Evolutionary conservation across 2,888 invertebrate genomes (phyloP), one percentile per base, ranked within the genome.

Genomic region (Chrysotoxum bicinctum): DNA sequence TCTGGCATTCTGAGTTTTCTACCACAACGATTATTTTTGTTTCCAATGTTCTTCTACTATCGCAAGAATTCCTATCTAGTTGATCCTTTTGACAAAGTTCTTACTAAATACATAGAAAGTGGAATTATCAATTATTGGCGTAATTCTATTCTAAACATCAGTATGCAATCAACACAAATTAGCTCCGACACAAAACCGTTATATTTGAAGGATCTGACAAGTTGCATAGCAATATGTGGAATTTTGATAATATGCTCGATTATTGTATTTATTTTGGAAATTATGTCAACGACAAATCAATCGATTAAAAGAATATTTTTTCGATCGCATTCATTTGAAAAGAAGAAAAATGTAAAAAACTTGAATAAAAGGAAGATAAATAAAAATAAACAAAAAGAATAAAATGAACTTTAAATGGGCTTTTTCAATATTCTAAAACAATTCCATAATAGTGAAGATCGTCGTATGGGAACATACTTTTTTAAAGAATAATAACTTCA

Each of bases 1-100:
- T 23, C n/a, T 7, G 83, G 83, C 3, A 66, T 83, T 14, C 50
- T 83, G 16, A 19, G 21, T 4, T 19, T 69, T 12, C 8, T 78
- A 16, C 58, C 83, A 8, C 78, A 83, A 21, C 73, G 78, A 1
- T 26, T 83, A n/a, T 83, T 74, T 56, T 50, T 74, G 5, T 83
- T 78, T 16, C 83, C 83, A 3, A 48, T 74, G 56, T 83, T 43
- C 30, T 35, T 83, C 10, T 78, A 83, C 43, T 83, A 45, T 16
- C 69, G 74, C 0, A 83, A 83, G 50, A 43, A 78, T 2, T 83
- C 78, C 0, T 83, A 35, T 37, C 26, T 83, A 4, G 43, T 74
- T 12, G 64, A 78, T 1, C 83, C 83, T 9, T 69, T 83, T 14
- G 16, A 83, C 10, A 56, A 30, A 12, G 58, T 66, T 0, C 19